phyloP scores from a whole-genome alignment of 2,888 invertebrate genomes.

The Byasa hedistus region DNA sequence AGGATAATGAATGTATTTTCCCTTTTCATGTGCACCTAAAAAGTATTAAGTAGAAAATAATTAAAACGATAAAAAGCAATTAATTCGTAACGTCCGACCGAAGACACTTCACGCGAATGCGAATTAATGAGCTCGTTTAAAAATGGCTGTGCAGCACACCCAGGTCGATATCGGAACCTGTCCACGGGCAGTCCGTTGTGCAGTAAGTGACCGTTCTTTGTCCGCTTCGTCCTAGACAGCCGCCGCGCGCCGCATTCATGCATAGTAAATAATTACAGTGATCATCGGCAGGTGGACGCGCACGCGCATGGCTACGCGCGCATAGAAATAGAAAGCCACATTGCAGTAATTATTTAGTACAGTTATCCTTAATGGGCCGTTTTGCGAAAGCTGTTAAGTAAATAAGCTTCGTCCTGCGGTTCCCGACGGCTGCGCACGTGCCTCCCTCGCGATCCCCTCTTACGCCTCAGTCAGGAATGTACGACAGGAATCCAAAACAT shows the following conservation, averaged over 20 bases:
- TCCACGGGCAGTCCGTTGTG: slow-evolving; percentile 56
- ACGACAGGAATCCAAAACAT: slow-evolving; percentile 16
- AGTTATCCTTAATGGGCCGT: slow-evolving; percentile 78
- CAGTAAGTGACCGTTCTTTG: slow-evolving; percentile 68
- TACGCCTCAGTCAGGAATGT: not conserved
- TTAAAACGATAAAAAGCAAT: slow-evolving; percentile 29
- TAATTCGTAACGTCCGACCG: slow-evolving; percentile 49
- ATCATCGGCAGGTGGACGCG: slow-evolving; percentile 75
- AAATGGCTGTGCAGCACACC: slow-evolving; percentile 67
- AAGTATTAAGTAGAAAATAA: not conserved
- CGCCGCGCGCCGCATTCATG: slow-evolving; percentile 71
- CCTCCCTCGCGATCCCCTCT: slow-evolving; percentile 23
- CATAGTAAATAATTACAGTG: slow-evolving; percentile 79
- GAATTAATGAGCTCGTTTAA: slow-evolving; percentile 67
- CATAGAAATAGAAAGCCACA: slow-evolving; percentile 80
- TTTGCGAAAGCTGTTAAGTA: slow-evolving; percentile 79
- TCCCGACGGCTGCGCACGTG: slow-evolving; percentile 63
- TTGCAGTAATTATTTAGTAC: slow-evolving; percentile 80
- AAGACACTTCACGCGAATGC: slow-evolving; percentile 53
- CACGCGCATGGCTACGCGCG: slow-evolving; percentile 59
- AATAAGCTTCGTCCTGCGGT: slow-evolving; percentile 74
- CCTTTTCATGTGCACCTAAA: not conserved
- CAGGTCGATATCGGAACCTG: slow-evolving; percentile 70
- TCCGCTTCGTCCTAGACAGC: slow-evolving; percentile 74
- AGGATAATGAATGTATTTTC: not conserved